phyloP scores from a whole-genome alignment of 2,113 vertebrate genomes.

The Delphinus delphis region DNA sequence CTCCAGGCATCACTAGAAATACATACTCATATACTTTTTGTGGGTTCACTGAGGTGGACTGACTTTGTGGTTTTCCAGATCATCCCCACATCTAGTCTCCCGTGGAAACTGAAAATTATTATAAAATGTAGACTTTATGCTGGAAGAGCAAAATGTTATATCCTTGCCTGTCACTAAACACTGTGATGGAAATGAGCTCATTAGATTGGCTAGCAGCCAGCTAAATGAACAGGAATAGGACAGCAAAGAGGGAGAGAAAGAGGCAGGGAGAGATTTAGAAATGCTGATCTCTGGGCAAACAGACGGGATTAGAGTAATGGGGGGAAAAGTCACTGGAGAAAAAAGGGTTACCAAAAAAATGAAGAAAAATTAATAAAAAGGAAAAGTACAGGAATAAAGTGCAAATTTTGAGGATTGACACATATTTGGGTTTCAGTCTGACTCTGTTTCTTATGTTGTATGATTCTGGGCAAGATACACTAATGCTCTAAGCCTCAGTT shows the following conservation, averaged over 20 bases:
- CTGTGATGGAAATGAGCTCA: neutral
- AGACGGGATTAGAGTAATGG: neutral
- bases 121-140: neutral
- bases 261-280: neutral
- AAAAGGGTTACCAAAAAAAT: neutral
- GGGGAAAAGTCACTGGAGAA: neutral
- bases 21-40: neutral
- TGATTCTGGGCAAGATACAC: neutral
- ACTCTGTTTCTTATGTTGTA: neutral
- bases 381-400: neutral
- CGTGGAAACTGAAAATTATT: neutral
- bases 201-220: neutral
- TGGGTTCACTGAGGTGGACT: neutral
- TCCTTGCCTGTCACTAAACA: neutral
- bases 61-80: neutral
- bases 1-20: neutral
- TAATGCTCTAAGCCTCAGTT: neutral
- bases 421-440: neutral
- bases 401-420: neutral
- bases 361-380: neutral
- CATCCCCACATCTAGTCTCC: neutral
- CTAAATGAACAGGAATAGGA: neutral
- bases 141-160: neutral
- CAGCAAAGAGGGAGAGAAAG: neutral
- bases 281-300: neutral